Evolutionary conservation across 2,888 invertebrate species (phyloP), one percentile per base, ranked within the genome.

Genomic region (Troilus luridus): DNA sequence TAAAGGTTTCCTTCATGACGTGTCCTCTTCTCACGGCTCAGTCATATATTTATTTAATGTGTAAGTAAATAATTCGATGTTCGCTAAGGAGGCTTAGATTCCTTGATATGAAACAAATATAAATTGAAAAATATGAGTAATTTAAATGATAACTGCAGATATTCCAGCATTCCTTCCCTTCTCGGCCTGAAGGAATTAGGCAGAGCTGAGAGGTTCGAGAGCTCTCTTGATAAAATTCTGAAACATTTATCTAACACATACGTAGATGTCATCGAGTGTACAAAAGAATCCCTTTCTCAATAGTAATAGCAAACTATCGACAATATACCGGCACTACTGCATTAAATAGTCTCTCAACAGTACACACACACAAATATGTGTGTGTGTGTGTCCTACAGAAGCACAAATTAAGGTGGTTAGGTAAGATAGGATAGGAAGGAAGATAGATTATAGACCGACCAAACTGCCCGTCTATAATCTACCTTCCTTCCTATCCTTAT

Each of bases 1-100:
- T 56, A 85, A 85, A 58, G n/a, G 85, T 85, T 85, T 19, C 85
- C 85, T 58, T 56, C 85, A 85, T 85, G 85, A 85, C 85, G 85
- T 85, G 85, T 85, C 85, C 56, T 58, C 85, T 56, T 41, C 21
- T 19, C 56, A 85, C 56, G 56, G 12, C 56, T 56, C 85, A 19
- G 12, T 54, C 12, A n/a, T 58, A n/a, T 41, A 56, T 54, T 41
- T n/a, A 58, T 58, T 56, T n/a, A 85, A 85, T 77, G 85, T n/a
- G 56, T 21, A 1, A 56, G 2, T 56, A 56, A 85, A n/a, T 56
- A 54, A 85, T 56, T 85, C n/a, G 56, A 9, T 56, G n/a, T n/a
- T 54, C 56, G 56, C 85, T 85, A 85, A 56, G 85, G 85, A 56
- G 85, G 85, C n/a, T 85, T 85, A 85, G 85, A 56, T 85, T 85